Percentiles rank a stretch among this genome's conserved stretches.
Evolutionary conservation across 2,797 vertebrate genomes (phyloP).

Genomic region (Peromyscus eremicus): DNA sequence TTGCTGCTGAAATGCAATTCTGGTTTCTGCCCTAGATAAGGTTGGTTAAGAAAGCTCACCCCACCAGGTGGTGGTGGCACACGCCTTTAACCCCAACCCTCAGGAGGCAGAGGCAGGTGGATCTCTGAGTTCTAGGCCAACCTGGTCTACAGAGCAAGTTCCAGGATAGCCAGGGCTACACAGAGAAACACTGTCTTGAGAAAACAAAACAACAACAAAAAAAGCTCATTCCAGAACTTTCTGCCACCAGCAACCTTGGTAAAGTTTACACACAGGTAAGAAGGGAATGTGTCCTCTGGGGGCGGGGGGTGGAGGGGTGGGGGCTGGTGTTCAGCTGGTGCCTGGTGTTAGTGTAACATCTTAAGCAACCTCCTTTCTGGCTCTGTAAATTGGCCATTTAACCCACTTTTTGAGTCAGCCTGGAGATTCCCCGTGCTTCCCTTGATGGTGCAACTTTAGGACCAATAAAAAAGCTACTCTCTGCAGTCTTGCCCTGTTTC

Average conservation of each 20-base stretch:
- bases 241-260: neutral
- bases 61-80: neutral
- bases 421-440: neutral
- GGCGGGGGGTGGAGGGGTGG: no score
- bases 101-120: neutral
- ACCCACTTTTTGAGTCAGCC: neutral
- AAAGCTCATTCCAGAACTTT: neutral
- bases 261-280: neutral
- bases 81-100: neutral
- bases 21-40: neutral
- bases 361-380: neutral
- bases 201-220: neutral
- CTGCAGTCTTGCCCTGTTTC: no score
- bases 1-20: neutral
- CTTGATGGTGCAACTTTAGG: neutral
- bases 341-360: neutral
- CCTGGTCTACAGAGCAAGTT: neutral
- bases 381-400: neutral
- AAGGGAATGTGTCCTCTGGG: neutral
- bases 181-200: neutral
- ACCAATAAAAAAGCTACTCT: neutral
- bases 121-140: neutral
- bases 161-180: neutral
- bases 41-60: neutral
- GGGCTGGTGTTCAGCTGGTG: neutral